Conservation (phyloP, 2,797 vertebrate species). For the Platalea minor region DNA sequence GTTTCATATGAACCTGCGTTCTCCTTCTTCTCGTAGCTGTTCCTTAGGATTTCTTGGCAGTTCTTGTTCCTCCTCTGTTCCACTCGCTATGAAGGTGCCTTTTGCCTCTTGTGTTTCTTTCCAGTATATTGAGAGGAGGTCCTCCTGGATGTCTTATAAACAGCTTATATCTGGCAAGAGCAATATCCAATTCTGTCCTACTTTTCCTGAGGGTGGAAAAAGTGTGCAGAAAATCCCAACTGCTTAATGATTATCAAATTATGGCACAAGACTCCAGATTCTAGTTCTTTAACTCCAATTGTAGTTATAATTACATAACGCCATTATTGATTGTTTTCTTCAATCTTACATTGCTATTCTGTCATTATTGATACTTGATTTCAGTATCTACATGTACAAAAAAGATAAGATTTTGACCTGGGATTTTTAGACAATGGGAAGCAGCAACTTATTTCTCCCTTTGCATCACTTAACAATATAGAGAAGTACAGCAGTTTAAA, state of each 20-base stretch:
- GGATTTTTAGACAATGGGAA: neutral
- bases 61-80: neutral
- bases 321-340: neutral
- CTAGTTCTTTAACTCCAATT: neutral
- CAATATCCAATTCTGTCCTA: neutral
- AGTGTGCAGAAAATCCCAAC: neutral
- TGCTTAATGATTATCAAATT: neutral
- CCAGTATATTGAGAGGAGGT: neutral
- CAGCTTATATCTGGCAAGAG: neutral
- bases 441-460: neutral
- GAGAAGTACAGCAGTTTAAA: neutral
- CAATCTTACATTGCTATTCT: neutral
- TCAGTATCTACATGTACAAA: neutral
- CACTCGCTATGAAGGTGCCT: neutral
- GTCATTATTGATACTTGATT: neutral
- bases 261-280: neutral
- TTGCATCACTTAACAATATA: neutral
- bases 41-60: neutral
- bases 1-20: neutral
- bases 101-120: neutral
- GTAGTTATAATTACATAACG: neutral
- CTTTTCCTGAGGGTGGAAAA: neutral
- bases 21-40: neutral
- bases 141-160: neutral
- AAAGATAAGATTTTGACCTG: neutral